A percentile compares a stretch with the other conserved stretches of the same genome.
Evolutionary conservation across 2,797 vertebrate genomes (phyloP).

Genomic region (Pogoniulus pusillus): DNA sequence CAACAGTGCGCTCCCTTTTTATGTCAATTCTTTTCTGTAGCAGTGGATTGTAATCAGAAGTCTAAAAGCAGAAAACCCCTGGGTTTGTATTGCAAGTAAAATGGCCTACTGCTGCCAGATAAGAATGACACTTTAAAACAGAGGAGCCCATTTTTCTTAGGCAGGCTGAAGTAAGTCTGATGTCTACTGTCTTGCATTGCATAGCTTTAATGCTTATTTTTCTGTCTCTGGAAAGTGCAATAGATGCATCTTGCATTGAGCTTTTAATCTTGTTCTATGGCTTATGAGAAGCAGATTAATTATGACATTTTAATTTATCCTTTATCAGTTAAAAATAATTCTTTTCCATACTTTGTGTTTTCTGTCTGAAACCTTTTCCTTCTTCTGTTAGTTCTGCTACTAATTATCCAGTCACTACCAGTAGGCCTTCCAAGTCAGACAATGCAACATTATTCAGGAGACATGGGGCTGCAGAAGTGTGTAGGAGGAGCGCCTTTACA

Average conservation of each 20-base stretch:
- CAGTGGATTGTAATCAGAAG: neutral
- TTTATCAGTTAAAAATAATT: neutral
- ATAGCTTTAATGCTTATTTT: conserved; percentile 4
- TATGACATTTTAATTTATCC: neutral
- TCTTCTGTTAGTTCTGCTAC: conserved; percentile 17
- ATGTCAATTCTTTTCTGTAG: conserved; percentile 25
- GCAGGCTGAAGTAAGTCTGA: neutral
- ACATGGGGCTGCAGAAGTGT: neutral
- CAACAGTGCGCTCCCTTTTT: neutral
- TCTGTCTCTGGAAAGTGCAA: neutral
- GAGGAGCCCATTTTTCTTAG: neutral
- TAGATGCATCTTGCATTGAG: neutral
- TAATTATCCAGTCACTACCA: conserved; percentile 19
- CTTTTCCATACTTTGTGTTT: neutral
- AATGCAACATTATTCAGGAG: neutral
- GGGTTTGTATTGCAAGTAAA: conserved; percentile 20
- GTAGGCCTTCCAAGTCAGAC: neutral
- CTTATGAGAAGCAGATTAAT: neutral
- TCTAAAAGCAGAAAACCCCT: neutral
- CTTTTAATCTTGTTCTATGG: neutral
- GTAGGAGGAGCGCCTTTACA: conserved; percentile 10
- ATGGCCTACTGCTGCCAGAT: neutral
- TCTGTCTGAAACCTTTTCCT: neutral
- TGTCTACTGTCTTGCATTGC: neutral
- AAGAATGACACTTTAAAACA: conserved; percentile 30